Conservation (phyloP, 2,888 invertebrate species). For the Mactromeris polynyma region DNA sequence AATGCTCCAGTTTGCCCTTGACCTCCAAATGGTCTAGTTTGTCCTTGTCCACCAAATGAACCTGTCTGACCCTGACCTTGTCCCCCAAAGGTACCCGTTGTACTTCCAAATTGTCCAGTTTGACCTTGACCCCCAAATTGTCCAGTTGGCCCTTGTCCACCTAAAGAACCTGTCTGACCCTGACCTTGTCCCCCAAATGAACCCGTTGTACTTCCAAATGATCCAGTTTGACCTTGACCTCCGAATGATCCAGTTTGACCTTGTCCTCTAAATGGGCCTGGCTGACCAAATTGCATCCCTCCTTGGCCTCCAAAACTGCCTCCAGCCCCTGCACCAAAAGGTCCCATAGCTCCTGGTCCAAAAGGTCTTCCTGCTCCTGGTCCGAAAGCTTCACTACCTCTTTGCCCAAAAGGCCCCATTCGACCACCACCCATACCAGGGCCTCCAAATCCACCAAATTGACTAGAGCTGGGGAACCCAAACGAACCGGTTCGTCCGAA, state of each 20-base stretch:
- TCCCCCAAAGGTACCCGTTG: constrained; percentile 20
- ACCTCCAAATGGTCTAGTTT: background rate
- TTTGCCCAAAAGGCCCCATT: constrained; percentile 35
- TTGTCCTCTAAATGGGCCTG: background rate
- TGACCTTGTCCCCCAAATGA: constrained; percentile 43
- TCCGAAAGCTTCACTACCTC: constrained; percentile 27
- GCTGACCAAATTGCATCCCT: background rate
- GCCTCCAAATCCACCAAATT: constrained; percentile 16
- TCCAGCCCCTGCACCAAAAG: constrained; percentile 9
- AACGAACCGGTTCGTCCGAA: background rate
- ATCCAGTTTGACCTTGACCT: background rate
- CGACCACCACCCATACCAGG: constrained; percentile 10
- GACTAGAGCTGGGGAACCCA: background rate
- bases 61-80: background rate
- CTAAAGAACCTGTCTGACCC: background rate
- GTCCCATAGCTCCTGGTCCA: background rate
- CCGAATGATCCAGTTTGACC: background rate
- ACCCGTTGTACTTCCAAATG: constrained; percentile 2
- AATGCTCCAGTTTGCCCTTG: background rate
- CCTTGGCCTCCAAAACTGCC: background rate
- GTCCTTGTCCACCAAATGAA: constrained; percentile 24
- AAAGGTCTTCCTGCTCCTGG: constrained; percentile 31
- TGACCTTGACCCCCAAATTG: constrained; percentile 24
- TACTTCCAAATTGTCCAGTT: background rate
- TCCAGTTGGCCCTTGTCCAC: constrained; percentile 22